Base-by-base conservation (phyloP, 2,797 vertebrate genomes). In the Clarias fuscus region DNA sequence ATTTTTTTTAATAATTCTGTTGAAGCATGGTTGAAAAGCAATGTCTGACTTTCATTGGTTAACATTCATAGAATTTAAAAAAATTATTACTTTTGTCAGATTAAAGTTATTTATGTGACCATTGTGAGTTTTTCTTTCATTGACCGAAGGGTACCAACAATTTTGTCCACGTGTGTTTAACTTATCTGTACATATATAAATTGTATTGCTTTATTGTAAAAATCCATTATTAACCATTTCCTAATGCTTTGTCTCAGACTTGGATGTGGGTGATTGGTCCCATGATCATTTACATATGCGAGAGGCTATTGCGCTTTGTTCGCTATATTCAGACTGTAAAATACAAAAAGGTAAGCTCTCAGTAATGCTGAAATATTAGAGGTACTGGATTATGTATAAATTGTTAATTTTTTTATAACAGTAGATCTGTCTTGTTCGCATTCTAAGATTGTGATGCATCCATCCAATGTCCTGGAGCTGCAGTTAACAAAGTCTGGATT, bases 261-360 rank as follows among this genome's bases (percentile, higher is more conserved):
- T 99, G 97, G 97, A 95, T 93, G 92, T 98, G 95, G 94, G 96
- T 97, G 87, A 94, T 98, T 37, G 96, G 92, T 0, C 97, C 97
- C 0, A 94, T 97, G 89, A 7, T 97, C 84, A 93, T 98, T 84
- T 98, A 98, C 15, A 0, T 96, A 20, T 98, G 96, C 6, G 98
- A 99, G 90, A 94, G 96, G 68, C 43, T 96, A 56, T 91, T 99
- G 24, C 95, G 96, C 53, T 94, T 98, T 87, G 94, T 96, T 89
- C 96, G 96, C 3, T 97, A 96, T 0, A 90, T 85, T 84, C 97
- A 98, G 93, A 91, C 87, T 2, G 96, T 98, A 87, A 85, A 40
- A 1, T 94, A 98, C 92, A 97, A 93, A 86, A 99, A 97, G 97
- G 97, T 98, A 91, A 71, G 94, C 86, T 4, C 5, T 33, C 62